Evolutionary conservation across 2,113 vertebrate genomes (phyloP), one percentile per base, ranked within the genome.

Genomic region (Nannobrachium achirus): DNA sequence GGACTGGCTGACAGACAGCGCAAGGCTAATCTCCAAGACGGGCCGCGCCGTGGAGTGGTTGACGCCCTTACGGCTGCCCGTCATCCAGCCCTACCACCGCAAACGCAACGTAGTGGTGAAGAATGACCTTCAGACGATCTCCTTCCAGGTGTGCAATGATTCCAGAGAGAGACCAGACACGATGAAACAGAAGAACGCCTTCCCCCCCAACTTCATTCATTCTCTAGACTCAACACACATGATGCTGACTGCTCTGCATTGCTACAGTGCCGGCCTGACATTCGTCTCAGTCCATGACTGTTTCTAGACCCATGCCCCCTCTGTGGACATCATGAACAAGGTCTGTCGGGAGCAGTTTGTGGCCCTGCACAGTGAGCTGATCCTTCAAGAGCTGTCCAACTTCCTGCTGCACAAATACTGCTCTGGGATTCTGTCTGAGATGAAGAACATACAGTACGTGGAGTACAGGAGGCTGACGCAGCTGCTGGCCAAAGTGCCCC

Each of bases 131-230:
- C 10, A 6, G 40, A 10, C n/a, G n/a, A n/a, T n/a, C n/a, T n/a
- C n/a, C n/a, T n/a, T n/a, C n/a, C n/a, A n/a, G n/a, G n/a, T n/a
- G n/a, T n/a, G n/a, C n/a, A n/a, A n/a, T n/a, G n/a, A n/a, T n/a
- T n/a, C n/a, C n/a, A n/a, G n/a, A n/a, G n/a, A n/a, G 90, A 95
- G 88, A 45, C 97, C 98, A 0, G 94, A 99, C 73, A 95, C 93
- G 0, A 66, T 96, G 70, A 99, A 98, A 79, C 98, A 99, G 92
- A 99, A 96, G 78, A 99, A 99, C 0, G 97, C 97, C 20, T 99
- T 99, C 67, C 96, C 97, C 0, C 97, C 97, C 14, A 99, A 99
- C 85, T 99, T 98, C 86, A 99, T 99, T 86, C 98, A 99, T 79
- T 99, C 97, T 0, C 88, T 99, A 84, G 98, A 99, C 85, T 99